A percentile compares a stretch with the other conserved stretches of the same genome.
Conservation (phyloP, 2,797 vertebrate species). For the Ctenopoma kingsleyae region DNA sequence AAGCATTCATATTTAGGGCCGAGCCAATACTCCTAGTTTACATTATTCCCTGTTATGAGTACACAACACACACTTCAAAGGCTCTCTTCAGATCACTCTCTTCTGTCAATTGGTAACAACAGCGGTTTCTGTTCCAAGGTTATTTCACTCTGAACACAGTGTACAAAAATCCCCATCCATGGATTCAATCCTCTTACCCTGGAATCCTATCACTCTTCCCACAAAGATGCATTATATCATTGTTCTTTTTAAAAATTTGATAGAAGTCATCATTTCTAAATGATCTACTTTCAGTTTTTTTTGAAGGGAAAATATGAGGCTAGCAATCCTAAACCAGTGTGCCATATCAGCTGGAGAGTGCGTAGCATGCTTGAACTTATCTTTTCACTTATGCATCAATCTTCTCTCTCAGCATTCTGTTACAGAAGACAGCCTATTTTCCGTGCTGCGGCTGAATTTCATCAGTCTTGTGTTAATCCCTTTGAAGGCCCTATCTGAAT, state of each 20-base stretch:
- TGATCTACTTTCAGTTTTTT: slow-evolving; percentile 44
- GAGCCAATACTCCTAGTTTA: slow-evolving; percentile 38
- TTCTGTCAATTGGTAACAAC: slow-evolving; percentile 43
- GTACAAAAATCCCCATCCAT: slow-evolving; percentile 20
- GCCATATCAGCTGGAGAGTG: slow-evolving; percentile 63
- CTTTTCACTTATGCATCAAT: slow-evolving; percentile 75
- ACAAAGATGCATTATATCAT: slow-evolving; percentile 33
- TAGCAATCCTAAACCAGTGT: slow-evolving; percentile 49
- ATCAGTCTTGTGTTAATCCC: slow-evolving; percentile 71
- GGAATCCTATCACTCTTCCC: slow-evolving; percentile 23
- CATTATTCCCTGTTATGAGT: slow-evolving; percentile 53
- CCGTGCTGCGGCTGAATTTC: slow-evolving; percentile 59
- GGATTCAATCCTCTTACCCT: slow-evolving; percentile 44
- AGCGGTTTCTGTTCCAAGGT: slow-evolving; percentile 50
- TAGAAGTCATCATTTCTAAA: slow-evolving; percentile 39
- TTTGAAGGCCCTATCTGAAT: slow-evolving; percentile 74
- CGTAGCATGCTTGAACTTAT: slow-evolving; percentile 67
- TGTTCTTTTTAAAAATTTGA: slow-evolving; percentile 67
- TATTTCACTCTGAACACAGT: slow-evolving; percentile 33
- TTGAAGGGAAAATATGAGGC: slow-evolving; percentile 39
- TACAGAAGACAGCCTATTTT: slow-evolving; percentile 59
- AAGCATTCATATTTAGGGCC: slow-evolving; percentile 28
- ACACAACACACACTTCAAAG: slow-evolving; percentile 34
- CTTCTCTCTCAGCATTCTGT: slow-evolving; percentile 52
- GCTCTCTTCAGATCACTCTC: slow-evolving; percentile 26